Evolutionary conservation across 53 echinoderm and acorn worm species (phyloP).

Genomic region (Henricia sp.): DNA sequence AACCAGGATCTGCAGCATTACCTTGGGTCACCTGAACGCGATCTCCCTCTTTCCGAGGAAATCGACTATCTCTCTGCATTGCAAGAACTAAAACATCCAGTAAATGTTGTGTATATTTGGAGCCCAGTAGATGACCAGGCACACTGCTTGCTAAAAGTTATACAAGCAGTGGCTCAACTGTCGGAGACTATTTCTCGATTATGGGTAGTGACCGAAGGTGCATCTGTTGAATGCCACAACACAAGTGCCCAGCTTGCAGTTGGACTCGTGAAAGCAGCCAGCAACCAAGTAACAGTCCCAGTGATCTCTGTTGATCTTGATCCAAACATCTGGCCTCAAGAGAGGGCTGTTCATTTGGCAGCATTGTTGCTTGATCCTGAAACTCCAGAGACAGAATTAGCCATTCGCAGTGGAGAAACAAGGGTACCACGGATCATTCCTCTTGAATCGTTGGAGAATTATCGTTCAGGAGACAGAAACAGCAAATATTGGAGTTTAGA

Average conservation of each 20-base stretch:
- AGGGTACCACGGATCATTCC: slow-evolving; percentile 61
- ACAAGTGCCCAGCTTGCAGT: slow-evolving; percentile 19
- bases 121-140: not conserved
- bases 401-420: slow-evolving; percentile 11
- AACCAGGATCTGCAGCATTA: slow-evolving; percentile 5
- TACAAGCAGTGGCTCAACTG: not conserved
- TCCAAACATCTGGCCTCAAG: slow-evolving; percentile 22
- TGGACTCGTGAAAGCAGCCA: slow-evolving; percentile 24
- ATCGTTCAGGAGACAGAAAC: not conserved
- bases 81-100: not conserved
- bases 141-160: slow-evolving; percentile 1
- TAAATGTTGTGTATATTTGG: slow-evolving; percentile 31
- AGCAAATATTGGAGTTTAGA: slow-evolving; percentile 11
- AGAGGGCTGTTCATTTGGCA: slow-evolving; percentile 2
- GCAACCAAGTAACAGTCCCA: slow-evolving; percentile 24
- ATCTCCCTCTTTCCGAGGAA: not conserved
- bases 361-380: not conserved
- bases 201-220: slow-evolving; percentile 42
- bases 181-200: slow-evolving; percentile 14
- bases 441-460: not conserved
- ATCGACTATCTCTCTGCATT: not conserved
- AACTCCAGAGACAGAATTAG: slow-evolving; percentile 42
- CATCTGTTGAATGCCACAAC: not conserved
- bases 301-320: slow-evolving; percentile 45
- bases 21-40: slow-evolving; percentile 2